These are phyloP conservation scores for Drosophila gunungcola DNA, from an alignment of 1,140 invertebrate genomes.

Conservation along the genomic window DNA sequence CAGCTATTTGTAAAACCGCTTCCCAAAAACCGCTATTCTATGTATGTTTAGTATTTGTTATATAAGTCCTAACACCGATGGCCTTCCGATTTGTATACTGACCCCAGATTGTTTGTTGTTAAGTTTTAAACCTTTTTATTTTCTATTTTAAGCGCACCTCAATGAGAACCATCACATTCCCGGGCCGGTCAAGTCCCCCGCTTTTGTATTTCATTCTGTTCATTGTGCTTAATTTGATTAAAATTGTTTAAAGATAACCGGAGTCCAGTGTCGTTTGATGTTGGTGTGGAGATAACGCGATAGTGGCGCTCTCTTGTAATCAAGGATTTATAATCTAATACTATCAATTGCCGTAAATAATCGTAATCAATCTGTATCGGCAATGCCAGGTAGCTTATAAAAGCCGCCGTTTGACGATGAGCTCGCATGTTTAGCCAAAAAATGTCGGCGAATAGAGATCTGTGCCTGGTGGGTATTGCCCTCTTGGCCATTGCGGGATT, in stretches of 20 bases:
- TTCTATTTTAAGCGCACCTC: slow-evolving; percentile 48
- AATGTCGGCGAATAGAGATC: slow-evolving; percentile 34
- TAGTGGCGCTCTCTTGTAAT: slow-evolving; percentile 26
- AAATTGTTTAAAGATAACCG: slow-evolving; percentile 53
- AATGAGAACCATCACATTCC: slow-evolving; percentile 54
- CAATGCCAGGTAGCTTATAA: slow-evolving; percentile 33
- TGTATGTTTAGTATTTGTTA: slow-evolving; percentile 2
- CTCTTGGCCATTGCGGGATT: slow-evolving; percentile 16
- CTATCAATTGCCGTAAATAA: slow-evolving; percentile 49
- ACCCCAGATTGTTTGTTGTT: slow-evolving; percentile 28
- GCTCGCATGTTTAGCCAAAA: slow-evolving; percentile 5
- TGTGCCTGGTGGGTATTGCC: slow-evolving; percentile 9
- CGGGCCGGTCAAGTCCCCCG: slow-evolving; percentile 12
- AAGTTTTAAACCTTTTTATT: slow-evolving; percentile 36
- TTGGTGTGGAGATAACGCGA: slow-evolving; percentile 17
- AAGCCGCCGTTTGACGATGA: slow-evolving; percentile 9
- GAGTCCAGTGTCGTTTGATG: slow-evolving; percentile 12
- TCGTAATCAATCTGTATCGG: slow-evolving; percentile 29
- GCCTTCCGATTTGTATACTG: slow-evolving; percentile 22
- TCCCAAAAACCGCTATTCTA: slow-evolving; percentile 7
- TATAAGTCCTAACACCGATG: slow-evolving; percentile 7
- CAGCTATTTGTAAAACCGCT: slow-evolving; percentile 34
- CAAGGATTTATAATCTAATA: slow-evolving; percentile 1
- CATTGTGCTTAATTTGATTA: slow-evolving; percentile 59
- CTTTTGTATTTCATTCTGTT: slow-evolving; percentile 52